A percentile compares a stretch with the other conserved stretches of the same genome.
These are phyloP conservation scores for Drosophila quadrilineata DNA, from an alignment of 1,140 invertebrate genomes.

Conservation along the genomic window DNA sequence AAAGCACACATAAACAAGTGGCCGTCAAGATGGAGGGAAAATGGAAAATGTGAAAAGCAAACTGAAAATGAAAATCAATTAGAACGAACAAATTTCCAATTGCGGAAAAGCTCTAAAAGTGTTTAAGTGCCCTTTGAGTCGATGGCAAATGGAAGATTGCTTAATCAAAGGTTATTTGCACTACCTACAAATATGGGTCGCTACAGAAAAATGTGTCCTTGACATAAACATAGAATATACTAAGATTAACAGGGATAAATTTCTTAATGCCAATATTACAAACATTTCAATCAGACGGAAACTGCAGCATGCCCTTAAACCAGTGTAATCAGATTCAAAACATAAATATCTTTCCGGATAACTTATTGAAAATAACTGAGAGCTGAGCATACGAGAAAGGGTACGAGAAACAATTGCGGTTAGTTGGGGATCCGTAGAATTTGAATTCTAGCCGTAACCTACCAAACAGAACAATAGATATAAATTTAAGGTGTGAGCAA, in stretches of 20 bases:
- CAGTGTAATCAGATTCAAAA: slow-evolving; percentile 12
- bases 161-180: no score
- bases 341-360: slow-evolving; percentile 1
- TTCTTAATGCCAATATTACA: no score
- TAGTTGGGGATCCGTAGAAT: no score
- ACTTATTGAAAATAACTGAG: slow-evolving; percentile 7
- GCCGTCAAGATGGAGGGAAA: background rate
- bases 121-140: slow-evolving; percentile 26
- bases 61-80: slow-evolving; percentile 43
- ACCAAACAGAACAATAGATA: slow-evolving; percentile 1
- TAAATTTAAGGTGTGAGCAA: no score
- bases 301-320: background rate
- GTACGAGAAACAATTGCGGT: no score
- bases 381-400: slow-evolving; percentile 11
- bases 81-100: slow-evolving; percentile 34
- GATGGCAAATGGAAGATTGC: slow-evolving; percentile 3
- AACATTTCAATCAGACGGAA: background rate
- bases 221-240: no score
- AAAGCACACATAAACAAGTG: background rate
- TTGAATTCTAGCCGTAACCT: no score
- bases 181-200: no score
- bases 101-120: slow-evolving; percentile 23
- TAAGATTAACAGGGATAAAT: no score
- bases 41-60: slow-evolving; percentile 4
- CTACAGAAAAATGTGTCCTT: no score